Evolutionary conservation across 1,140 invertebrate genomes (phyloP).

Genomic region (Drosophila gunungcola): DNA sequence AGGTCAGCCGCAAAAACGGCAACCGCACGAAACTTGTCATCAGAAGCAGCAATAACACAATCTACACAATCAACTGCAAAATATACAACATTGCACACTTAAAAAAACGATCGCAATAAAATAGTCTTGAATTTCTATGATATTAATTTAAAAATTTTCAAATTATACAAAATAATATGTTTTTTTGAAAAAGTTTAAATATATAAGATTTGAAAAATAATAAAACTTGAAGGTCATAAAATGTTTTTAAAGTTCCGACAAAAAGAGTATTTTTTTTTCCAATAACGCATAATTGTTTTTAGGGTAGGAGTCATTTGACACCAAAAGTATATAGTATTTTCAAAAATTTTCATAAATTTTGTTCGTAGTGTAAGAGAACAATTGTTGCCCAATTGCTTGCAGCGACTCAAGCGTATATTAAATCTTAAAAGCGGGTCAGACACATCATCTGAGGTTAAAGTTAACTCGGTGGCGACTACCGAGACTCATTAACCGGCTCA

Average conservation of each 20-base stretch:
- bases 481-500: slow-evolving; percentile 25
- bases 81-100: slow-evolving; percentile 4
- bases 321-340: no score
- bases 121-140: no score
- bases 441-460: slow-evolving; percentile 39
- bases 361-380: slow-evolving; percentile 32
- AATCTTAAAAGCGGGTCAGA: slow-evolving; percentile 54
- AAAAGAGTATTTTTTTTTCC: no score
- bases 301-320: no score
- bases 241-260: no score
- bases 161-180: no score
- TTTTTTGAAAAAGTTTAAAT: no score
- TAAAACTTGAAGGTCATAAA: no score
- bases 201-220: no score
- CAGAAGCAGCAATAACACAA: slow-evolving; percentile 13
- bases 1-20: slow-evolving; percentile 56
- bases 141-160: no score
- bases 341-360: background rate
- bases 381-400: slow-evolving; percentile 54
- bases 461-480: slow-evolving; percentile 43
- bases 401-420: slow-evolving; percentile 15
- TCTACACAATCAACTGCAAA: slow-evolving; percentile 28
- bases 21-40: slow-evolving; percentile 59
- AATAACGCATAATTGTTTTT: no score
- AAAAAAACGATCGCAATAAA: background rate